A percentile compares a stretch with the other conserved stretches of the same genome.
Conservation (phyloP, 2,797 vertebrate genomes). For the Carcharodon carcharias region DNA sequence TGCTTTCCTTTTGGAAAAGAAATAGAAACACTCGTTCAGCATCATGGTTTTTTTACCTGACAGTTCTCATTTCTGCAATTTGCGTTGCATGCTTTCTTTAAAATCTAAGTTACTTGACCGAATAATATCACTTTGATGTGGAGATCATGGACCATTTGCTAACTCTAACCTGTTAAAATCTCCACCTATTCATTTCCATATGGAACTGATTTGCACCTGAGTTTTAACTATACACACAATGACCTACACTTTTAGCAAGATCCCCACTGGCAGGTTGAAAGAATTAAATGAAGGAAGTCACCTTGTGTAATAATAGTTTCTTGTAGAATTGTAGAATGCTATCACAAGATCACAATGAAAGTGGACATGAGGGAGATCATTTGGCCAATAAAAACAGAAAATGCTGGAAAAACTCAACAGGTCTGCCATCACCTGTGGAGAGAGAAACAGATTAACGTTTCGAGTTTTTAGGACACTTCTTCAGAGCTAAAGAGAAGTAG, state of each 20-base stretch:
- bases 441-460: too few species aligned
- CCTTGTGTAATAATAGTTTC: not conserved
- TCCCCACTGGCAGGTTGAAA: not conserved
- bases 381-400: not conserved
- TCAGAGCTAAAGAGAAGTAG: too few species aligned
- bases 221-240: not conserved
- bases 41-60: not conserved
- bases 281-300: not conserved
- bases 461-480: too few species aligned
- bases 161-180: not conserved
- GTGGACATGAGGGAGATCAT: not conserved
- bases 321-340: not conserved
- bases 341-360: not conserved
- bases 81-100: not conserved
- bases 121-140: not conserved
- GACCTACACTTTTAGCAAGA: not conserved
- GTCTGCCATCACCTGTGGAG: too few species aligned
- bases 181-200: not conserved
- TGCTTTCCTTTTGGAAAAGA: not conserved
- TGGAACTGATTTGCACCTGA: not conserved
- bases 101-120: not conserved
- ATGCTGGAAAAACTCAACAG: too few species aligned
- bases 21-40: not conserved
- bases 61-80: not conserved
- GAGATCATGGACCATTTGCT: not conserved